phyloP scores from a whole-genome alignment of 2,113 vertebrate species.

The Aphelocoma coerulescens region DNA sequence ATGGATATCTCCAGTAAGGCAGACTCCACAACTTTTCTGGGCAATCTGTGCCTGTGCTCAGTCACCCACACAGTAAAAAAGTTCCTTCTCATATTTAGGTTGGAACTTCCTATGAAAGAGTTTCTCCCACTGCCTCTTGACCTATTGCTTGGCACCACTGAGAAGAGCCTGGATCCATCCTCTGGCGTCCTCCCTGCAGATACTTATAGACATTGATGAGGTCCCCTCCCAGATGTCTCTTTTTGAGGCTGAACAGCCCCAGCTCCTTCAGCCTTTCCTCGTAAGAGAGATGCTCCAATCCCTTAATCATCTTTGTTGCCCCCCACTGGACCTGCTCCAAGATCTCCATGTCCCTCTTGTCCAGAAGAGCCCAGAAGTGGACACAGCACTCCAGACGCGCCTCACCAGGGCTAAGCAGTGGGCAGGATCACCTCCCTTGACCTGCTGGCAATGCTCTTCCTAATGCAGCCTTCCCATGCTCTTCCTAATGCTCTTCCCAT shows the following conservation, averaged over 20 bases:
- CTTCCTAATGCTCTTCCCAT: rapidly evolving
- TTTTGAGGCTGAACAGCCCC: background rate
- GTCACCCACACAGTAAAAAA: background rate
- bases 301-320: background rate
- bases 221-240: background rate
- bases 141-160: background rate
- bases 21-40: background rate
- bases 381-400: background rate
- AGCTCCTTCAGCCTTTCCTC: background rate
- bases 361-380: background rate
- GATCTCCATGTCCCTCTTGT: background rate
- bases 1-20: background rate
- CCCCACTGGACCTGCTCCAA: background rate
- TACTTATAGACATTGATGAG: background rate
- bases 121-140: background rate
- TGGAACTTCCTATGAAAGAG: background rate
- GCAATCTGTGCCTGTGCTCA: background rate
- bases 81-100: background rate
- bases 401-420: background rate
- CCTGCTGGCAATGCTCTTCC: background rate
- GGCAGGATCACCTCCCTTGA: background rate
- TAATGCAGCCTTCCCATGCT: rapidly evolving
- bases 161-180: background rate
- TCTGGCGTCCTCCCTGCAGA: background rate
- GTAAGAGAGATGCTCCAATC: rapidly evolving